Conservation (phyloP, 1,140 invertebrate genomes). For the Pogonognathellus flavescens region DNA sequence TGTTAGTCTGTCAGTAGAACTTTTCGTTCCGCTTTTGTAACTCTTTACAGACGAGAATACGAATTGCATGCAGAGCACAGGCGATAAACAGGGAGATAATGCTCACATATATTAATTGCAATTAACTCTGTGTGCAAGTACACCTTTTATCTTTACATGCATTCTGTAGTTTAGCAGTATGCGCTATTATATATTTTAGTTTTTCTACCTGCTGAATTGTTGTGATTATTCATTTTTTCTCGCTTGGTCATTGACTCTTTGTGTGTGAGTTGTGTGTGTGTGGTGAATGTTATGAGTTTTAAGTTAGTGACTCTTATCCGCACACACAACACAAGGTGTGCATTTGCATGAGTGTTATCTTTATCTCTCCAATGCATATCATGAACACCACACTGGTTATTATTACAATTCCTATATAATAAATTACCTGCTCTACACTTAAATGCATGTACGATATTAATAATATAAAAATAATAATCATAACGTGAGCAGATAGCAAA, state of each 20-base stretch:
- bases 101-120: background rate
- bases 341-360: constrained; percentile 3
- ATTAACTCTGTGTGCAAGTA: background rate
- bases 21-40: background rate
- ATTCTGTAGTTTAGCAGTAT: background rate
- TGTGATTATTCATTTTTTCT: background rate
- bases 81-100: background rate
- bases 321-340: background rate
- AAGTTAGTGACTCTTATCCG: background rate
- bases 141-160: background rate
- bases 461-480: no score
- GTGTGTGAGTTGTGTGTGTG: background rate
- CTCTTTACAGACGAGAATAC: no score
- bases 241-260: constrained; percentile 24
- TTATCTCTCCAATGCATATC: background rate
- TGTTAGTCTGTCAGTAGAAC: constrained; percentile 14
- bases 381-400: background rate
- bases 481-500: no score
- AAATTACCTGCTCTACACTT: no score
- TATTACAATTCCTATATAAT: no score
- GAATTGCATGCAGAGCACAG: background rate
- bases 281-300: background rate
- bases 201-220: background rate
- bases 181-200: background rate
- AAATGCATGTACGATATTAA: no score